phyloP scores from a whole-genome alignment of 2,888 invertebrate genomes.

The Leucophora obtusa region DNA sequence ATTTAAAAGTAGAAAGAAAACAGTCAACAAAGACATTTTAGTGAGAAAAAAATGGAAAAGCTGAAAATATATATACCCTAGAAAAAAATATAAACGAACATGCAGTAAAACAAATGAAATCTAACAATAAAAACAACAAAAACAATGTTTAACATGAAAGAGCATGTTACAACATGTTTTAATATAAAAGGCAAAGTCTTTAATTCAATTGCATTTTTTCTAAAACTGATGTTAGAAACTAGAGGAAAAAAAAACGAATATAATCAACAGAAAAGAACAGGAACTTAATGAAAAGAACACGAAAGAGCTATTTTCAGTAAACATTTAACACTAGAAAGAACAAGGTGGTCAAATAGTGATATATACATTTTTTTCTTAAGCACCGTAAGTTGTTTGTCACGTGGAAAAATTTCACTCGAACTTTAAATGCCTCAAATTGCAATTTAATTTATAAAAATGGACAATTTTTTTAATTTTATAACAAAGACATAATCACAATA shows the following conservation, averaged over 20 bases:
- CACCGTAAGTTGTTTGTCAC: too few relatives aligned
- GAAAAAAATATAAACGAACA: background rate
- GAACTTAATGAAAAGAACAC: background rate
- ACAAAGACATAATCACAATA: too few relatives aligned
- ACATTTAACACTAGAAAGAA: background rate
- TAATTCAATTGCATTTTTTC: constrained; percentile 14
- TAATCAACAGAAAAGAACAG: constrained; percentile 1
- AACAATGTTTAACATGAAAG: constrained; percentile 26
- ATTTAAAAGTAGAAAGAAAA: constrained; percentile 2
- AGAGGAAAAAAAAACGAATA: background rate
- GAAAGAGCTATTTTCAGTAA: background rate
- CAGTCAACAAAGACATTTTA: background rate
- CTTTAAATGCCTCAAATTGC: too few relatives aligned
- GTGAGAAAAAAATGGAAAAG: background rate
- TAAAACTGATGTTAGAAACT: background rate
- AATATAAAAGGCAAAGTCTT: constrained; percentile 7
- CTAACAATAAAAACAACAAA: background rate
- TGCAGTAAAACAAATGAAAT: background rate
- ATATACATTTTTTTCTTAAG: background rate
- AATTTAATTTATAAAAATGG: too few relatives aligned
- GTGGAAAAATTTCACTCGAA: too few relatives aligned
- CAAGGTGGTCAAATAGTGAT: background rate
- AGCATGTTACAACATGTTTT: constrained; percentile 22
- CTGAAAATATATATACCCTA: background rate
- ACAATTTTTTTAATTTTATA: too few relatives aligned